These are phyloP conservation scores for Hyperoplus immaculatus DNA, from an alignment of 2,797 vertebrate genomes.

Conservation along the genomic window DNA sequence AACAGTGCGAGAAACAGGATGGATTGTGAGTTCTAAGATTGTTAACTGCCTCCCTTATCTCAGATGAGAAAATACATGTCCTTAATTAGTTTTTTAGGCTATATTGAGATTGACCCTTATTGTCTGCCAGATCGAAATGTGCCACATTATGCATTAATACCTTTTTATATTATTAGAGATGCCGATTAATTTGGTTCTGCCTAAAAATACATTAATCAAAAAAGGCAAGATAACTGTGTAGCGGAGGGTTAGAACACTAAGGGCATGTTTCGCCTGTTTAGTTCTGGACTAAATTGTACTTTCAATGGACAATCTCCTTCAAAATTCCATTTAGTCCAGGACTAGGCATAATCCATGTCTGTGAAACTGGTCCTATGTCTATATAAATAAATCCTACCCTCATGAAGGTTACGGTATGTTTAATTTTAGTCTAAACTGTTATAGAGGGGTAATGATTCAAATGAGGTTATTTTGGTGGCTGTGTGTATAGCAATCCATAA, in stretches of 20 bases:
- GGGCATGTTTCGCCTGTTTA: too few species aligned
- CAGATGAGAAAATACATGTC: slow-evolving; percentile 1
- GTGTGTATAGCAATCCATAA: background rate
- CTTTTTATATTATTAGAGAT: too few species aligned
- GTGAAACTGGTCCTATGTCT: too few species aligned
- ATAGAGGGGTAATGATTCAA: background rate
- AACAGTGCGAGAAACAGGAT: slow-evolving; percentile 1
- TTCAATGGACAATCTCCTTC: too few species aligned
- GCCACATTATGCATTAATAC: background rate
- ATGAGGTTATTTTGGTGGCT: background rate
- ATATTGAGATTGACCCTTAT: background rate
- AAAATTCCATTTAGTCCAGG: too few species aligned
- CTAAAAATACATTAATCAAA: background rate
- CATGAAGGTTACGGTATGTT: background rate
- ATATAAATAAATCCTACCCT: background rate
- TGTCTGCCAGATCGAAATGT: background rate
- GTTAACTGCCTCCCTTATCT: slow-evolving; percentile 3
- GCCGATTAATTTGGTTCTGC: background rate
- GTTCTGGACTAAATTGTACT: too few species aligned
- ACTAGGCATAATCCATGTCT: too few species aligned
- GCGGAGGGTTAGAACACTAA: background rate
- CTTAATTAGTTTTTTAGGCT: background rate
- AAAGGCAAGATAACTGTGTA: background rate
- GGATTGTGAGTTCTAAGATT: slow-evolving; percentile 1
- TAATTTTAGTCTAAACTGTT: background rate